Percentiles rank a stretch among this genome's conserved stretches.
Conservation (phyloP, 2,113 vertebrate species). For the Cettia cetti region DNA sequence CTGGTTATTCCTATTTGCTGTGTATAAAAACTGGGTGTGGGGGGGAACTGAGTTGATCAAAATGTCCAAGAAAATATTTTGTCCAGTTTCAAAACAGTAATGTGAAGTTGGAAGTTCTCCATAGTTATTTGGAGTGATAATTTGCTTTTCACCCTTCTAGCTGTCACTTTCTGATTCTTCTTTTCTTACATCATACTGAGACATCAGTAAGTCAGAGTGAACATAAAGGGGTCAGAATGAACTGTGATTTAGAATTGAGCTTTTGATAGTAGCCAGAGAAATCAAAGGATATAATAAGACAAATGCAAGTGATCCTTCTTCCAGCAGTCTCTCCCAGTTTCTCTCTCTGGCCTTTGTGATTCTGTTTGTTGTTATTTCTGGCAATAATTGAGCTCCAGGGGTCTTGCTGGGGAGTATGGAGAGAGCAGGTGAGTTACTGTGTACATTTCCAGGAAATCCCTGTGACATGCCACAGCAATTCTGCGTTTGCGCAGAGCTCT, state of each 20-base stretch:
- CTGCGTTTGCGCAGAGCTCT: accelerated
- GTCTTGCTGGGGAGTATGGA: not conserved
- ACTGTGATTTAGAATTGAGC: not conserved
- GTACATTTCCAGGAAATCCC: not conserved
- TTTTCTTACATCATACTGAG: not conserved
- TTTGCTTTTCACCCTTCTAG: not conserved
- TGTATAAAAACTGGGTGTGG: not conserved
- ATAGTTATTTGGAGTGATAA: not conserved
- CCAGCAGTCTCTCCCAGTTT: not conserved
- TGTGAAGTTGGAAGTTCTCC: not conserved
- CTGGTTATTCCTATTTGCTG: not conserved
- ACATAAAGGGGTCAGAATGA: not conserved
- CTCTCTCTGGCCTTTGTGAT: not conserved
- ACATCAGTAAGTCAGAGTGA: not conserved
- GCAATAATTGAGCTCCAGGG: not conserved
- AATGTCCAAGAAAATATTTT: not conserved
- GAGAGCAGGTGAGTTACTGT: not conserved
- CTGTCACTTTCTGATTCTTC: not conserved
- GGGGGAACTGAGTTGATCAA: not conserved
- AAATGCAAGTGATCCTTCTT: not conserved
- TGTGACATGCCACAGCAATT: accelerated
- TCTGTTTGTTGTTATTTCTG: not conserved
- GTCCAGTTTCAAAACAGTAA: not conserved
- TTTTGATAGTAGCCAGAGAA: not conserved
- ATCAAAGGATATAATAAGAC: not conserved